Evolutionary conservation across 2,888 invertebrate species (phyloP).

Genomic region (Brachynemurus nebulosus): DNA sequence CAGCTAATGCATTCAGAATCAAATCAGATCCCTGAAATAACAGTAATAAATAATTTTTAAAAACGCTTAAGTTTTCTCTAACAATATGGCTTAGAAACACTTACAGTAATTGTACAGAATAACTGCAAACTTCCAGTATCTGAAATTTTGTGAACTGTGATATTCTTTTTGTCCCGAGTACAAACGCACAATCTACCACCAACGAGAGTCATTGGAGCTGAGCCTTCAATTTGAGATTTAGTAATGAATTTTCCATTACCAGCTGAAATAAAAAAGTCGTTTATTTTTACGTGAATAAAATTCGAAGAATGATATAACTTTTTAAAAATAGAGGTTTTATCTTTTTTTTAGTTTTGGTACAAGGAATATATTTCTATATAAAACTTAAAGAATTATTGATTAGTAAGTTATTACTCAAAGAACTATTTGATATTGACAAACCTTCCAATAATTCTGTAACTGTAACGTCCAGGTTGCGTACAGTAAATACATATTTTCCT

Average conservation of each 20-base stretch:
- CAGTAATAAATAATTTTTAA: conserved; percentile 6
- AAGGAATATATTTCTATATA: no score
- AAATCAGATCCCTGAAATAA: conserved; percentile 31
- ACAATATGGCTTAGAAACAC: conserved; percentile 12
- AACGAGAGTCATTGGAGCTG: conserved; percentile 37
- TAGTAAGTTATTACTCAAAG: neutral
- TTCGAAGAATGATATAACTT: no score
- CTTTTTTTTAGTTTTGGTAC: no score
- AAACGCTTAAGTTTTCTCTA: neutral
- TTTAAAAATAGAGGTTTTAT: no score
- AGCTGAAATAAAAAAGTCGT: no score
- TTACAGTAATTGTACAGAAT: conserved; percentile 39
- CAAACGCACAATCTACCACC: conserved; percentile 35
- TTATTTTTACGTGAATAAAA: no score
- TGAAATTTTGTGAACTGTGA: conserved; percentile 38
- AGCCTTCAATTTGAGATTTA: conserved; percentile 39
- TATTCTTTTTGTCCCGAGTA: conserved; percentile 39
- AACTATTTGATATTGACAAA: conserved; percentile 21
- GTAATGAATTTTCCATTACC: conserved; percentile 31
- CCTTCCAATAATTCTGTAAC: conserved; percentile 44
- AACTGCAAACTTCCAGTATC: conserved; percentile 35
- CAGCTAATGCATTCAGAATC: conserved; percentile 32
- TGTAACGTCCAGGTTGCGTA: conserved; percentile 44
- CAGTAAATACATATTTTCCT: conserved; percentile 41
- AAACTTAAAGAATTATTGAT: neutral